Base-by-base conservation (phyloP, 2,797 vertebrate genomes). In the Cirrhinus molitorella region DNA sequence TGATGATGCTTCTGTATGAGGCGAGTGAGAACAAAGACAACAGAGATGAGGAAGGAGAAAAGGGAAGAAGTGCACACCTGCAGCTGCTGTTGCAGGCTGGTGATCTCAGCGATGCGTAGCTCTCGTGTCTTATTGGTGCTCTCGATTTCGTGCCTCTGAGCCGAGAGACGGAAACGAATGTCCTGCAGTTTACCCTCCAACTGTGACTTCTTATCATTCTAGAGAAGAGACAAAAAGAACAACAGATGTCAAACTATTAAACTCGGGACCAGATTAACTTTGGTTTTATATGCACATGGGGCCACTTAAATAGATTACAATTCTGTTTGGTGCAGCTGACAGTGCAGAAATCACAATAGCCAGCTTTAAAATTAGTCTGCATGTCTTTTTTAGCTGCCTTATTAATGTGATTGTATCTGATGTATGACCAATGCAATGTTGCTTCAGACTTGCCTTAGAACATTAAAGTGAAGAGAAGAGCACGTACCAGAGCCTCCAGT, bases 121-220 rank as follows among this genome's bases (percentile, higher is more conserved):
- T 99, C 98, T 83, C 98, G 94, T 17, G 96, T 97, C 91, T 98
- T 97, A 91, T 98, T 99, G 66, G 97, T 99, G 90, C 96, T 98
- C 93, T 99, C 98, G 68, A 99, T 96, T 87, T 99, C 98, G 79
- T 97, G 96, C 86, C 97, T 95, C 94, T 99, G 98, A 63, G 94
- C 95, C 0, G 96, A 94, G 88, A 99, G 90, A 21, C 97, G 97
- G 90, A 96, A 97, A 37, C 97, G 95, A 83, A 99, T 96, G 53
- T 99, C 98, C 88, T 98, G 98, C 86, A 99, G 96, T 88, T 99
- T 99, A 57, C 98, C 98, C 88, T 99, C 98, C 85, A 99, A 17
- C 87, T 99, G 98, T 85, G 93, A 94, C 87, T 97, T 99, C 93
- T 99, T 99, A 90, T 99, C 98, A 40, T 97, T 98, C 97, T 99